Conservation (phyloP, 2,888 invertebrate genomes). For the Vannuccia rotundouncinata region DNA sequence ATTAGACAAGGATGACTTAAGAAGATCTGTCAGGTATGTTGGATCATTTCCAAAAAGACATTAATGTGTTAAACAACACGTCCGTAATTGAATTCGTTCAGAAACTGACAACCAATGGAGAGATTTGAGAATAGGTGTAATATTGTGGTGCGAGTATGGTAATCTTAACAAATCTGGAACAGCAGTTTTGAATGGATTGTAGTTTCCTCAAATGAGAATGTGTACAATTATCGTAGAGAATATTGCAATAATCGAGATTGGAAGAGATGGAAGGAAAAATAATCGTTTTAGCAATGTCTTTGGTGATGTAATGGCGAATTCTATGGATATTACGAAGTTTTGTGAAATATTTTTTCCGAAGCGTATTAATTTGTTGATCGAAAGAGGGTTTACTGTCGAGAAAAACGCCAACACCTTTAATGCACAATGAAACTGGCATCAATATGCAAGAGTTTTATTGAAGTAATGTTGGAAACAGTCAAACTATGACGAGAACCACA, state of each 20-base stretch:
- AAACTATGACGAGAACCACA: not conserved
- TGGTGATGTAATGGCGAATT: not conserved
- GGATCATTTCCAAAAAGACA: not conserved
- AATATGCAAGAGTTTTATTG: not conserved
- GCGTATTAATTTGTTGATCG: not conserved
- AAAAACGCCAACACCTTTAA: not conserved
- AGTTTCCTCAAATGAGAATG: not conserved
- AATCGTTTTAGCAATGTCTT: not conserved
- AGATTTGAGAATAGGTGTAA: not conserved
- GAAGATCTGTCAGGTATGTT: not conserved
- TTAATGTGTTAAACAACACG: not conserved
- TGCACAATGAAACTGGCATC: not conserved
- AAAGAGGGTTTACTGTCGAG: not conserved
- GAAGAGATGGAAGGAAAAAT: not conserved
- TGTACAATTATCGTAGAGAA: not conserved
- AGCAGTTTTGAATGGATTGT: not conserved
- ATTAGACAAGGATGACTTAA: not conserved
- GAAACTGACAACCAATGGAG: not conserved
- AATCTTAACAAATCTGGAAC: not conserved
- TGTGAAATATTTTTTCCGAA: not conserved
- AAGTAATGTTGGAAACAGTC: not conserved
- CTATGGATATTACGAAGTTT: not conserved
- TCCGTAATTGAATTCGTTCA: not conserved
- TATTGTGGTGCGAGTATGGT: not conserved
- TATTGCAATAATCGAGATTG: not conserved